phyloP scores from a whole-genome alignment of 2,113 vertebrate species.

The Pseudolaguvia tuberculata region DNA sequence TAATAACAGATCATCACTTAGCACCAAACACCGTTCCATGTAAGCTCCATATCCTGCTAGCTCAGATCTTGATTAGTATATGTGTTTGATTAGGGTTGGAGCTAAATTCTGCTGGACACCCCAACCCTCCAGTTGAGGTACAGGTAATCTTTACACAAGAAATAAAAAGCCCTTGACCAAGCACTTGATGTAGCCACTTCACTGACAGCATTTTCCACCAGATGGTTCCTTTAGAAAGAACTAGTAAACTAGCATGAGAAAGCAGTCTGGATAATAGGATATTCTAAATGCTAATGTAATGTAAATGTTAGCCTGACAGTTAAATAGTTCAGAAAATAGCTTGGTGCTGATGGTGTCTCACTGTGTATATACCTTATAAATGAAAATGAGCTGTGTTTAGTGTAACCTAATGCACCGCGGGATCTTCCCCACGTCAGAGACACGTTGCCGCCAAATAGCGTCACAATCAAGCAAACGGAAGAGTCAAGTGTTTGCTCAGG shows the following conservation, averaged over 20 bases:
- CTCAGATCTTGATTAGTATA: too few species aligned
- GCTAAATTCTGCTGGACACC: too few species aligned
- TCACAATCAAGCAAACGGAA: conserved; percentile 13
- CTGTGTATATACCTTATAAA: neutral
- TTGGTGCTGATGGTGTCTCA: neutral
- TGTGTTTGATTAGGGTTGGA: too few species aligned
- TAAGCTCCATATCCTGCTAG: too few species aligned
- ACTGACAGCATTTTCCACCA: too few species aligned
- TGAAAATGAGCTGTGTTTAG: neutral
- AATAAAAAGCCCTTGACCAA: neutral
- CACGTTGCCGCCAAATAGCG: conserved; percentile 22
- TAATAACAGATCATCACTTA: neutral
- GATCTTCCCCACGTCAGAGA: neutral
- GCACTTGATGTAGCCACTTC: neutral
- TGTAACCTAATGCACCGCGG: neutral
- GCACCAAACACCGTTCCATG: neutral
- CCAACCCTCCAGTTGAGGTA: neutral
- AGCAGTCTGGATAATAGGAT: neutral
- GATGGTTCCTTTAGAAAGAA: neutral
- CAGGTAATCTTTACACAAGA: neutral
- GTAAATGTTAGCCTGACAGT: neutral
- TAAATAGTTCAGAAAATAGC: neutral
- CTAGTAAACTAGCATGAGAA: neutral
- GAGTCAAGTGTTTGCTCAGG: conserved; percentile 23
- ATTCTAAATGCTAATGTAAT: neutral